Evolutionary conservation across 1,140 invertebrate genomes (phyloP).

Genomic region (Pseudobourletiella spinata): DNA sequence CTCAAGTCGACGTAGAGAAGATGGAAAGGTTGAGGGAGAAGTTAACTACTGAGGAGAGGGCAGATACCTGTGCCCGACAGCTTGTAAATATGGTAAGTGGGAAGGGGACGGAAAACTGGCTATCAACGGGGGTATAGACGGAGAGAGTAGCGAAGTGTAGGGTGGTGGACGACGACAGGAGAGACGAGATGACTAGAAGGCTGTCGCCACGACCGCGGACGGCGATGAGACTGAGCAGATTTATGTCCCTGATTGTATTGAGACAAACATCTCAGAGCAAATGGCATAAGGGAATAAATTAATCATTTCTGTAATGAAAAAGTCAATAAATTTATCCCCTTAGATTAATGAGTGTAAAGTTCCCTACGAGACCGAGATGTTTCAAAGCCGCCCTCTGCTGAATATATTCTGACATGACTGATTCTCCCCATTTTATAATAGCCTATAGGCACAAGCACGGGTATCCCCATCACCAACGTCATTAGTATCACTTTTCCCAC

Average conservation of each 20-base stretch:
- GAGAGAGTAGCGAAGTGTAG: not conserved
- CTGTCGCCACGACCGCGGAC: too few relatives aligned
- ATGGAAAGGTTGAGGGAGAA: not conserved
- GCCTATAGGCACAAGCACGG: too few relatives aligned
- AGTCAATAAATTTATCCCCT: slow-evolving; percentile 25
- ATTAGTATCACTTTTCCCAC: too few relatives aligned
- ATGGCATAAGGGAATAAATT: slow-evolving; percentile 27
- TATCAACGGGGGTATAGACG: not conserved
- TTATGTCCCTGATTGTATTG: slow-evolving; percentile 15
- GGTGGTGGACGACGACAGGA: slow-evolving; percentile 17
- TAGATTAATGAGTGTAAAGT: slow-evolving; percentile 23
- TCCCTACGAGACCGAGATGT: too few relatives aligned
- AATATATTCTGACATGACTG: too few relatives aligned
- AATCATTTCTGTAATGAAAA: slow-evolving; percentile 29
- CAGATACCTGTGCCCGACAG: not conserved
- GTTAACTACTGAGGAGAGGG: not conserved
- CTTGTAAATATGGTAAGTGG: not conserved
- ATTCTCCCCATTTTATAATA: too few relatives aligned
- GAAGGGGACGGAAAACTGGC: not conserved
- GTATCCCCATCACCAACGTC: too few relatives aligned
- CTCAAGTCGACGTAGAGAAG: not conserved
- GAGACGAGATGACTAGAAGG: too few relatives aligned
- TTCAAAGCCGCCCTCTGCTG: too few relatives aligned
- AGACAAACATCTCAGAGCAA: slow-evolving; percentile 27
- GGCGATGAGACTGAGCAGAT: slow-evolving; percentile 22